A percentile compares a stretch with the other conserved stretches of the same genome.
Conservation (phyloP, 2,113 vertebrate species). For the Eublepharis macularius region DNA sequence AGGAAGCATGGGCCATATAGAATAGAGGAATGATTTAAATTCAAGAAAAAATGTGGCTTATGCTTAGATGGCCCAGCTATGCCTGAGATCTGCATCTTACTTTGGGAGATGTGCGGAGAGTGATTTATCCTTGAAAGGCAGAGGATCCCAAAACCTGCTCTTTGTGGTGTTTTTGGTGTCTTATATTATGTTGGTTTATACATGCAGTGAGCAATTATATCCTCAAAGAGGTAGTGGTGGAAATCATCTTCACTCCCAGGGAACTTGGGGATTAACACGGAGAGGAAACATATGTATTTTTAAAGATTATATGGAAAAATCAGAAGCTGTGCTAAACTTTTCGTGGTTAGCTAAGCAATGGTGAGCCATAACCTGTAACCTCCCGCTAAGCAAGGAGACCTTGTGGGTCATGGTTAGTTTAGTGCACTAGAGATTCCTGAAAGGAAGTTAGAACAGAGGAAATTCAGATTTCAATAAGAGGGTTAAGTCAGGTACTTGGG, state of each 20-base stretch:
- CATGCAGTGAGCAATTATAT: background rate
- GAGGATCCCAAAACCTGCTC: background rate
- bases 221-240: background rate
- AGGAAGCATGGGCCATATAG: constrained; percentile 20
- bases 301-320: constrained; percentile 21
- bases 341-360: background rate
- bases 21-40: constrained; percentile 68
- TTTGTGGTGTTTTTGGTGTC: background rate
- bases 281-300: background rate
- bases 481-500: rapidly evolving
- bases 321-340: background rate
- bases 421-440: constrained; percentile 26
- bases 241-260: rapidly evolving
- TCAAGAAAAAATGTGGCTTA: constrained; percentile 52
- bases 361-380: background rate
- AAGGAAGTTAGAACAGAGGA: background rate
- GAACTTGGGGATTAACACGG: background rate
- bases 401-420: constrained; percentile 24
- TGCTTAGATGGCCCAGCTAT: constrained; percentile 2
- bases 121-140: rapidly evolving
- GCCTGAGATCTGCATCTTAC: background rate
- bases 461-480: rapidly evolving
- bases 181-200: constrained; percentile 11
- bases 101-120: background rate
- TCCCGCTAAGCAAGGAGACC: background rate